Base-by-base conservation (phyloP, 2,888 invertebrate species). In the Scaptomyza parva region DNA sequence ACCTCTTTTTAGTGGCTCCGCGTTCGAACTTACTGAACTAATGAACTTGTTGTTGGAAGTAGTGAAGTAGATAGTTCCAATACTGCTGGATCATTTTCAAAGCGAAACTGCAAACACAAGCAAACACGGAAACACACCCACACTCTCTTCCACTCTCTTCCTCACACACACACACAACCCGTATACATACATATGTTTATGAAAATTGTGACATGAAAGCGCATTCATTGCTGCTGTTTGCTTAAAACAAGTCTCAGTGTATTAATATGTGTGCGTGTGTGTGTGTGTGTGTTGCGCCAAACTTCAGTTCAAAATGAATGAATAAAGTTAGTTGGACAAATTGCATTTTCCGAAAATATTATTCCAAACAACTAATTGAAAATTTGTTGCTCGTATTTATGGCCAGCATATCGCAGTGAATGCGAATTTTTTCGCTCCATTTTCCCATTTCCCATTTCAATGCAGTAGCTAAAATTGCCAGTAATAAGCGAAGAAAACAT, bases 261-360 rank as follows among this genome's bases (percentile, higher is more conserved):
- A 28, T 51, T 22, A 20, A 5, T 14, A 22, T 33, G 18, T 54
- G 12, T 50, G 28, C 41, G 30, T 58, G 9, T 40, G 37, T 47
- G 39, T 37, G 45, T 44, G 5, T 44, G 18, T 33, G 24, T 39
- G 18, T 39, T 60, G 41, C 70, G 43, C 59, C 67, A 17, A 75
- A 76, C 67, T 78, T 67, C 54, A 55, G 57, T 45, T 57, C 59
- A 61, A 78, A 75, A 75, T 71, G 76, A 76, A 86, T 82, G 88
- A 82, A 84, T 76, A 86, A 88, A 84, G 88, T 84, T 84, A 80
- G 85, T 86, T 72, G 81, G 84, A 84, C 88, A 88, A 88, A 88
- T 88, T 88, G 86, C 83, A 83, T 88, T 86, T 87, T 72, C 83
- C 80, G 65, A 88, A 88, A 88, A 84, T 84, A 88, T 88, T 84